phyloP scores from a whole-genome alignment of 2,888 invertebrate species.

The Hyles lineata region DNA sequence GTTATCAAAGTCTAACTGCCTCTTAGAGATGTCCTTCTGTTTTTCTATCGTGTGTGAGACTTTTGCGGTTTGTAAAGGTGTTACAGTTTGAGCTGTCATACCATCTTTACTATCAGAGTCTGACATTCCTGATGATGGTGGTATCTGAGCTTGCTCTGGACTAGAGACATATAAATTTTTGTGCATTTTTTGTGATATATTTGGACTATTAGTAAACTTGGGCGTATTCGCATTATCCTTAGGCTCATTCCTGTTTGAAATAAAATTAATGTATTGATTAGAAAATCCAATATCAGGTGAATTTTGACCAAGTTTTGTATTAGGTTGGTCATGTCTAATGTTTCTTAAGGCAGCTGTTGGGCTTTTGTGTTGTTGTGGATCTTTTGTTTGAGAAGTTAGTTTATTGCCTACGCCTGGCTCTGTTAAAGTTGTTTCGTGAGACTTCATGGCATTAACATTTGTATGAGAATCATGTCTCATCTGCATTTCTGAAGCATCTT shows the following conservation, averaged over 20 bases:
- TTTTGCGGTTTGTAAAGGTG: slow-evolving; percentile 78
- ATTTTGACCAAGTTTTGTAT: slow-evolving; percentile 69
- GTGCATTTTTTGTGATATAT: slow-evolving; percentile 81
- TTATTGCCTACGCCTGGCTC: slow-evolving; percentile 59
- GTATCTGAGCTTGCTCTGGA: slow-evolving; percentile 81
- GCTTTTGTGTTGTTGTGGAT: slow-evolving; percentile 61
- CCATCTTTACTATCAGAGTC: slow-evolving; percentile 81
- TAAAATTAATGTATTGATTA: slow-evolving; percentile 79
- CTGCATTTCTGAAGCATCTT: slow-evolving; percentile 59
- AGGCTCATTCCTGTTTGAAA: slow-evolving; percentile 80
- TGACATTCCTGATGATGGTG: slow-evolving; percentile 79
- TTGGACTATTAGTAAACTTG: slow-evolving; percentile 81
- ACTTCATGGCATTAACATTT: slow-evolving; percentile 46
- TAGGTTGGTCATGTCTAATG: slow-evolving; percentile 77
- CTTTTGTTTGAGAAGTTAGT: slow-evolving; percentile 57
- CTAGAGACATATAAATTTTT: slow-evolving; percentile 82
- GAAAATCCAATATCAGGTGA: slow-evolving; percentile 80
- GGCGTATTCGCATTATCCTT: slow-evolving; percentile 83
- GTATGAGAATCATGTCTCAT: slow-evolving; percentile 53
- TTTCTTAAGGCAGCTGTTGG: slow-evolving; percentile 75
- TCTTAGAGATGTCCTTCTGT: slow-evolving; percentile 78
- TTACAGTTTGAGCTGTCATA: slow-evolving; percentile 74
- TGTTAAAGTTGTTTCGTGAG: slow-evolving; percentile 49
- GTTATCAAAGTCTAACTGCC: slow-evolving; percentile 80
- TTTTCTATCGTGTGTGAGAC: slow-evolving; percentile 70